These are phyloP conservation scores for Lysandra bellargus DNA, from an alignment of 2,888 invertebrate genomes.

Conservation along the genomic window DNA sequence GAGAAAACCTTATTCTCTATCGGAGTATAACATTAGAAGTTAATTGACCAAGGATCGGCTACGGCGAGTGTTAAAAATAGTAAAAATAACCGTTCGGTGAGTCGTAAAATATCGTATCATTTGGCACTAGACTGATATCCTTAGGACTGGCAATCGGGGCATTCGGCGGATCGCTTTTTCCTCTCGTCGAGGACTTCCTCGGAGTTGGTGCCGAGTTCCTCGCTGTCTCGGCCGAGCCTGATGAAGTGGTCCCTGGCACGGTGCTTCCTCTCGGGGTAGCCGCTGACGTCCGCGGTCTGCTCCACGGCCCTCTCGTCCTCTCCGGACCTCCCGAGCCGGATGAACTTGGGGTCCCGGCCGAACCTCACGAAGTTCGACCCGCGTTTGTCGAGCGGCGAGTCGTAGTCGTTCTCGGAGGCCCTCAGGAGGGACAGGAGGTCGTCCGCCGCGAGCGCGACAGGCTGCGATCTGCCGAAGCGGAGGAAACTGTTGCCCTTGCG, in stretches of 20 bases:
- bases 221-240: constrained; percentile 68
- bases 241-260: constrained; percentile 71
- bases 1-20: background rate
- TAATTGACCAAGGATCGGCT: constrained; percentile 19
- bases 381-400: constrained; percentile 55
- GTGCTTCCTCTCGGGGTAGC: constrained; percentile 65
- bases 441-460: constrained; percentile 60
- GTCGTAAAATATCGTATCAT: constrained; percentile 23
- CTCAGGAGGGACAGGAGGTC: constrained; percentile 64
- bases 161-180: constrained; percentile 61
- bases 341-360: constrained; percentile 51
- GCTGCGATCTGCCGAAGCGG: constrained; percentile 69
- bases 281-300: constrained; percentile 54
- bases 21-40: constrained; percentile 13
- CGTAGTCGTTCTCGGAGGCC: constrained; percentile 66
- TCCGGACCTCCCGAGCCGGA: constrained; percentile 69
- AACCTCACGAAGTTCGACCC: constrained; percentile 41
- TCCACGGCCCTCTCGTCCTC: constrained; percentile 59
- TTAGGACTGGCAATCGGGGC: constrained; percentile 66
- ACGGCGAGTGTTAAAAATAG: constrained; percentile 9
- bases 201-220: constrained; percentile 57
- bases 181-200: constrained; percentile 58
- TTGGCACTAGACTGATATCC: constrained; percentile 47
- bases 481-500: constrained; percentile 68
- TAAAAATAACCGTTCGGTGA: background rate